Base-by-base conservation (phyloP, 2,888 invertebrate genomes). In the Drosophila kanekoi region DNA sequence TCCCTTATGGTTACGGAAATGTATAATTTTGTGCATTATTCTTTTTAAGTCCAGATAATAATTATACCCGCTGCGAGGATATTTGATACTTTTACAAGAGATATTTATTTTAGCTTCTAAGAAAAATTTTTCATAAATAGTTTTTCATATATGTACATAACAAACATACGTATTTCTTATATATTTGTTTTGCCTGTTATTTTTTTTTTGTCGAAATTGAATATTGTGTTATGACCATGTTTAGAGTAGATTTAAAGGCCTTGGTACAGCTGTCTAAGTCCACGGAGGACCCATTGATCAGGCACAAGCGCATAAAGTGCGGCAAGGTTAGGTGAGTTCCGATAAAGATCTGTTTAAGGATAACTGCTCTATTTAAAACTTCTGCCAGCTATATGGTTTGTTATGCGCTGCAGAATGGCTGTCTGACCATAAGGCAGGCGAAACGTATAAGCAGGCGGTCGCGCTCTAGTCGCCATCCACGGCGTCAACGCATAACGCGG, bases 261-360 rank as follows among this genome's bases (percentile, higher is more conserved):
- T 35, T 87, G 33, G 13, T 77, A 14, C 43, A 63, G 13, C n/a
- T 67, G 5, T 61, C 77, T 5, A 47, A 41, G 28, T 49, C 69
- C 3, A 9, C n/a, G 2, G 35, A 51, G 13, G 16, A 14, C 5
- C 23, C 45, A 0, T 4, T 58, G 13, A 23, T 20, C 11, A 32
- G 37, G 6, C 73, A 68, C 45, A 76, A 76, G 20, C 45, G 72
- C 11, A 18, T 85, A 9, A 37, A 49, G 3, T 54, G 48, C 9
- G 76, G 67, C 13, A 72, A 67, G 32, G 10, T 9, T 1, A 70
- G 73, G 85, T 87, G 11, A 69, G 78, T 4, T n/a, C 1, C 14
- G 23, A 16, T 0, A 0, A 11, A 6, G 18, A 20, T 18, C 9
- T 10, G 1, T 16, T 6, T 4, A 28, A 9, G 28, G 1, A 45